Base-by-base conservation (phyloP, 2,113 vertebrate species). In the Serinus canaria region DNA sequence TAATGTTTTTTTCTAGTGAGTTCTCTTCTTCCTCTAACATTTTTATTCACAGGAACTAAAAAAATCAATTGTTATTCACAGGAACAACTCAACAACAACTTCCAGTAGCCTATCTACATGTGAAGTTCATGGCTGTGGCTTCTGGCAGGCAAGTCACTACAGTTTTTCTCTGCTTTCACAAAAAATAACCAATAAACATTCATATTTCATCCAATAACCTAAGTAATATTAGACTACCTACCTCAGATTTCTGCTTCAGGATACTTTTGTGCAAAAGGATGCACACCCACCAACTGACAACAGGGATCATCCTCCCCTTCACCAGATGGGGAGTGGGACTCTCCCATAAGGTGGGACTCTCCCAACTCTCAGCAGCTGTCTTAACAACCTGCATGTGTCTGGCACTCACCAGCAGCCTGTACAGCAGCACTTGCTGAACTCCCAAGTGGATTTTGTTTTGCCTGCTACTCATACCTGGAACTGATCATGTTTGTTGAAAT, bases 401-500 rank as follows among this genome's bases (percentile, higher is more conserved):
- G 35, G 21, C 16, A n/a, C 53, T 50, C 33, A 41, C 30, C 58
- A 72, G 15, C 25, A 82, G 10, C 20, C 52, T 9, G 5, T 31
- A 46, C 2, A 78, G 47, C 25, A 87, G 56, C 31, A 63, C 10
- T 22, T 62, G 31, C 39, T 72, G 33, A 62, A 63, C 18, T 75
- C 15, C 4, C 14, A 47, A 5, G 23, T 31, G 25, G 47, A 88
- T 39, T 92, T 70, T 82, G 56, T n/a, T 72, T 75, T 67, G 47
- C 23, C 27, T 59, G 0, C 19, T 82, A 56, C 22, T 35, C 39
- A 47, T 7, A 52, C 6, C 39, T 58, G 24, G 13, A 85, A 27
- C 15, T 41, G 12, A 68, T 10, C 0, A 0, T 15, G 85, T 79
- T 44, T 69, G 21, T 0, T 64, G 66, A 52, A 31, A 21, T 44